Base-by-base conservation (phyloP, 2,113 vertebrate genomes). In the Hylia prasina region DNA sequence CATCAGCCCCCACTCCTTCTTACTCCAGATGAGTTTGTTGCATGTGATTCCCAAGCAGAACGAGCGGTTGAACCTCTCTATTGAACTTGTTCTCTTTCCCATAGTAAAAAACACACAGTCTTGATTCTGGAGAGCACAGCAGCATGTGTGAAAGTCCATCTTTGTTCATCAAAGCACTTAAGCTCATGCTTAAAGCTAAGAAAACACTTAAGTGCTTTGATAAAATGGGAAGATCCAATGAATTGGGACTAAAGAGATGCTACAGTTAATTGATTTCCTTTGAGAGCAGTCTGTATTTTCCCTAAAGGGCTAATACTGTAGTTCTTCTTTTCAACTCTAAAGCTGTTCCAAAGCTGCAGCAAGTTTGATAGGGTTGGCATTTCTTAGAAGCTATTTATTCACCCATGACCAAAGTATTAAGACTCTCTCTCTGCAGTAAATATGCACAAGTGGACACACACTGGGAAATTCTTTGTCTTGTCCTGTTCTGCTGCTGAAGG, bases 311-410 rank as follows among this genome's bases (percentile, higher is more conserved):
- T 94, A 87, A 78, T 77, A 93, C 79, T 93, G 73, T 94, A 66
- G 63, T 83, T 82, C 40, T 72, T 63, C 76, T 85, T 68, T 82
- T 75, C 53, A 39, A 28, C 51, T 75, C 87, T 54, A 83, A 92
- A 71, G 42, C 88, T 72, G 71, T 82, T 95, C 83, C 69, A 93
- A 94, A 94, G 93, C 92, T 90, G 84, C 80, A 94, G 70, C 94
- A 90, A 75, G 90, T 91, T 78, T 39, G 91, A 75, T 77, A 87
- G 96, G 84, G 89, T 47, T 95, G 90, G 93, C 58, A 68, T 94
- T 96, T 95, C 97, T 98, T 94, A 97, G 96, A 98, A 98, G 97
- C 83, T 94, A 86, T 90, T 97, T 97, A 80, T 95, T 98, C 96
- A 97, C 78, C 97, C 97, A 93, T 97, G 97, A 98, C 97, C 60